phyloP scores from a whole-genome alignment of 2,797 vertebrate genomes.

The Thripadectes ignobilis region DNA sequence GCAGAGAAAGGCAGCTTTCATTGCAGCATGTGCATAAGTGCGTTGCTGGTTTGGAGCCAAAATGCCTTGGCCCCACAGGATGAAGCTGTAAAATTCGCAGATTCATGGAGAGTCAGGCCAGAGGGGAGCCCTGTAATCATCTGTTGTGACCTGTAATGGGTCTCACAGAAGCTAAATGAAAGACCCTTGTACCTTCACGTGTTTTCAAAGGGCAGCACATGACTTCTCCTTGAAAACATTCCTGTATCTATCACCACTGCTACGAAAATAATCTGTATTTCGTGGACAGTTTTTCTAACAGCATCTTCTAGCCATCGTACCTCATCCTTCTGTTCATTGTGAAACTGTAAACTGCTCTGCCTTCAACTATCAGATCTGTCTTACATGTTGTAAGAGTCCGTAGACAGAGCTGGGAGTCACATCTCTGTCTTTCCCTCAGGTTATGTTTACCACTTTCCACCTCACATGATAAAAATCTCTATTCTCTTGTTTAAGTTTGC shows the following conservation, averaged over 20 bases:
- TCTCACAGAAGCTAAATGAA: constrained; percentile 27
- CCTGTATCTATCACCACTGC: background rate
- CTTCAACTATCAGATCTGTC: background rate
- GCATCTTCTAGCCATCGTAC: background rate
- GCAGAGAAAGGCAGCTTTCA: background rate
- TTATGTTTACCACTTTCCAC: background rate
- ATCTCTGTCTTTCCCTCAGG: background rate
- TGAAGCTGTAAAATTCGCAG: constrained; percentile 25
- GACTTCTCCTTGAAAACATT: background rate
- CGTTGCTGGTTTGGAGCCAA: constrained; percentile 30
- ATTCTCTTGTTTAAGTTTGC: background rate
- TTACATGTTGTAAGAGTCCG: background rate
- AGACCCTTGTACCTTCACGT: background rate
- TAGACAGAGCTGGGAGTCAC: background rate
- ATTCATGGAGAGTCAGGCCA: constrained; percentile 15
- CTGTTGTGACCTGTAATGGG: background rate
- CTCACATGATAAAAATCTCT: background rate
- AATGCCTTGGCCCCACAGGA: constrained; percentile 21
- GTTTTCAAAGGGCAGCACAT: background rate
- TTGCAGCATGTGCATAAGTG: background rate
- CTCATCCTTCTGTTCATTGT: background rate
- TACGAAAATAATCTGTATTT: background rate
- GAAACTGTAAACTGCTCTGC: background rate
- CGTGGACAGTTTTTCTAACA: background rate
- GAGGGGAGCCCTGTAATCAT: background rate